Base-by-base conservation (phyloP, 2,113 vertebrate genomes). In the Phyllopteryx taeniolatus region DNA sequence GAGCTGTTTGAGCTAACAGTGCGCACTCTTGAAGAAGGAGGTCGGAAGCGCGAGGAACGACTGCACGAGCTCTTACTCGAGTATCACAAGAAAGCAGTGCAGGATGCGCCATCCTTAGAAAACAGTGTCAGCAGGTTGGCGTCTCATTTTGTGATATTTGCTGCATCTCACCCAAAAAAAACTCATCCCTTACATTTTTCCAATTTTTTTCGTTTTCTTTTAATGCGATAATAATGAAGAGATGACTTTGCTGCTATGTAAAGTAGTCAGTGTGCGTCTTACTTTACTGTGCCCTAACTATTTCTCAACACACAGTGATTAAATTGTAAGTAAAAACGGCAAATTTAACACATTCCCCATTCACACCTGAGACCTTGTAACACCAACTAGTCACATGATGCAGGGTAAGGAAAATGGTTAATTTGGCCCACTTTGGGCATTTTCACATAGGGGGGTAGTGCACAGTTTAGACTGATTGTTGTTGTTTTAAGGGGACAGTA, bases 1-100 rank as follows among this genome's bases (percentile, higher is more conserved):
- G 96, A 99, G 76, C 93, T 99, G 76, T 87, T 99, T 84, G 96
- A 96, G 85, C 91, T 99, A 68, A 98, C 98, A 0, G 92, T 92
- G 0, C 94, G 91, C n/a, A 93, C 86, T 0, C 87, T 98, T 63
- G 95, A 96, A 1, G 93, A 93, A 47, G 88, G 74, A 10, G 87
- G 79, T 0, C 90, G 85, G 13, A 92, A 88, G 20, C 95, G 94
- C 1, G 95, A 95, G 84, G 93, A 96, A 27, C 91, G 91, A 44
- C 90, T 99, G 59, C 94, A 95, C 11, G 95, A 98, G 71, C 91
- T 99, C 22, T 88, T 99, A 79, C 64, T 91, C 53, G 98, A 99
- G 20, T 98, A 96, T 83, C 93, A 96, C 72, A 96, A 93, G 82
- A 98, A 91, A 84, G 90, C 97, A 49, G 91, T 98, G 63, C 93